These are phyloP conservation scores for Ptilorrhoa leucosticta DNA, from an alignment of 2,113 vertebrate species.

Conservation along the genomic window DNA sequence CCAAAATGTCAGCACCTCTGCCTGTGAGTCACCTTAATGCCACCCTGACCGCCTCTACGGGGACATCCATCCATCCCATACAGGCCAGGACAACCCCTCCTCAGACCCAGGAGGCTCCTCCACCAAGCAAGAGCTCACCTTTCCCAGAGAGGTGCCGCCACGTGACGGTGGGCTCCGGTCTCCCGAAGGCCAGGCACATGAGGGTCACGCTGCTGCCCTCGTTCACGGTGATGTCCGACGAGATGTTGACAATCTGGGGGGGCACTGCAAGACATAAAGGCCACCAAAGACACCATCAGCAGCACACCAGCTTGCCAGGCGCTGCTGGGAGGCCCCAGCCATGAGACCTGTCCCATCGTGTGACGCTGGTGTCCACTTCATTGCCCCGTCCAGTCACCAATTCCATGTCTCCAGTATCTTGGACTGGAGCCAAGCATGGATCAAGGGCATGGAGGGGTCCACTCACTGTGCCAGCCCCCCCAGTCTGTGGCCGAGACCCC, in stretches of 20 bases:
- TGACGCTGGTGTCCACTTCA: rapidly evolving
- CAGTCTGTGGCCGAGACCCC: not conserved
- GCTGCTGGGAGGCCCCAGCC: rapidly evolving
- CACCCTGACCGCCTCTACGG: rapidly evolving
- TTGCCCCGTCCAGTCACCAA: rapidly evolving
- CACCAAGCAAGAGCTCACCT: conserved; percentile 67
- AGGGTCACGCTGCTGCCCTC: conserved; percentile 93
- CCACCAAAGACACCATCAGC: not conserved
- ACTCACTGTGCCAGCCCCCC: not conserved
- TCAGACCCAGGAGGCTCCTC: rapidly evolving
- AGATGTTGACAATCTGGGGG: conserved; percentile 93
- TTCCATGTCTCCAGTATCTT: rapidly evolving
- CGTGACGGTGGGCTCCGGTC: conserved; percentile 89
- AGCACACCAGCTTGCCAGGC: not conserved
- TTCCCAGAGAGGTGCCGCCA: conserved; percentile 89
- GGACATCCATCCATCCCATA: not conserved
- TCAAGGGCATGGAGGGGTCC: not conserved
- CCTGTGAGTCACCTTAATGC: rapidly evolving
- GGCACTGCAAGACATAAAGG: conserved; percentile 77
- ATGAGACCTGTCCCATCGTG: rapidly evolving
- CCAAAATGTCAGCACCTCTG: not conserved
- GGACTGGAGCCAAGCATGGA: rapidly evolving
- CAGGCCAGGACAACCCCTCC: rapidly evolving
- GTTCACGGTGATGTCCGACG: conserved; percentile 89
- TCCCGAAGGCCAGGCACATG: conserved; percentile 90